These are phyloP conservation scores for Spodoptera frugiperda DNA, from an alignment of 1,140 invertebrate genomes.

Conservation along the genomic window DNA sequence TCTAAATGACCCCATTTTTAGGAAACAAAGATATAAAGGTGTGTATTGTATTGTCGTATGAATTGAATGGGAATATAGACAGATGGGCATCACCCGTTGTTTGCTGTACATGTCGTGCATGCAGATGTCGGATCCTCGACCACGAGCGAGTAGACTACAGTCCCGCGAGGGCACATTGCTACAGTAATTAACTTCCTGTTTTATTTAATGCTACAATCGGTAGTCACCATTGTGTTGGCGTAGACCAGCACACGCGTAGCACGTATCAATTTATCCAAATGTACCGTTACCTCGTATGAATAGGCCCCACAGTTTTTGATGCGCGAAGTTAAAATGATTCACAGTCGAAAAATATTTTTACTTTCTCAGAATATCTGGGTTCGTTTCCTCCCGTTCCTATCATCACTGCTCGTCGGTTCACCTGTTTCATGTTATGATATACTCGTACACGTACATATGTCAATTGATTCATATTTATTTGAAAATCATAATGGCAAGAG, in stretches of 20 bases:
- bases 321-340: conserved; percentile 31
- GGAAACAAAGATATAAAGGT: background rate
- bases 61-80: conserved; percentile 7
- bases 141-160: conserved; percentile 52
- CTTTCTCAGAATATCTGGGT: conserved; percentile 21
- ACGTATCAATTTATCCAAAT: conserved; percentile 45
- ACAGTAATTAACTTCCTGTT: conserved; percentile 67
- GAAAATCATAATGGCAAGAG: too few relatives aligned
- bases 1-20: too few relatives aligned
- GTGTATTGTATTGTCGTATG: background rate
- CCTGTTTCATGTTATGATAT: background rate
- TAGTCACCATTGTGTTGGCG: conserved; percentile 15
- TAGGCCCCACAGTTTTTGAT: conserved; percentile 12
- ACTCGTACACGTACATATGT: too few relatives aligned
- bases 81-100: conserved; percentile 6
- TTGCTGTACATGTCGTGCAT: conserved; percentile 20
- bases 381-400: background rate
- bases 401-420: background rate
- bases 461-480: too few relatives aligned
- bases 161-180: conserved; percentile 50
- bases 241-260: conserved; percentile 30
- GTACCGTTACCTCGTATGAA: conserved; percentile 36
- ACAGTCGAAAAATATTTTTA: conserved; percentile 29
- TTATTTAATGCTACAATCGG: conserved; percentile 44
- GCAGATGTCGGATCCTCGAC: conserved; percentile 39